phyloP scores from a whole-genome alignment of 2,888 invertebrate species.

The Drosophila mulleri region DNA sequence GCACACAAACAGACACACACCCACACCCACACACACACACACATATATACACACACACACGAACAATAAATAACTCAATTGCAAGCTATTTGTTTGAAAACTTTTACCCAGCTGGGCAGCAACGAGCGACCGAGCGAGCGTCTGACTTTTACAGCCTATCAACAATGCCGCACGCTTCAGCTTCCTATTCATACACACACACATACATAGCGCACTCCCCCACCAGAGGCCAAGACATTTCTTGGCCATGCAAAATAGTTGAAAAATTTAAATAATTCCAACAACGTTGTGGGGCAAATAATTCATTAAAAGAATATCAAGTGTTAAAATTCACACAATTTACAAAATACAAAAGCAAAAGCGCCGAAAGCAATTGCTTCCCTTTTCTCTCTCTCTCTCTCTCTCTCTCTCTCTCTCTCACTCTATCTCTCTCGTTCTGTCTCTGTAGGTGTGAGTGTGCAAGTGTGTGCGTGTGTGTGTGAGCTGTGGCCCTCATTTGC shows the following conservation, averaged over 20 bases:
- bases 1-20: slow-evolving; percentile 29
- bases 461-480: slow-evolving; percentile 14
- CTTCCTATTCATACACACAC: neutral
- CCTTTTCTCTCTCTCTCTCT: too few species aligned
- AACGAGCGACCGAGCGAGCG: slow-evolving; percentile 1
- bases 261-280: slow-evolving; percentile 75
- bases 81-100: slow-evolving; percentile 77
- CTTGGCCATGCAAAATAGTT: slow-evolving; percentile 69
- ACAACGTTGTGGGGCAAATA: slow-evolving; percentile 63
- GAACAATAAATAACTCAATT: slow-evolving; percentile 77
- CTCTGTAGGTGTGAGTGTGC: slow-evolving; percentile 3
- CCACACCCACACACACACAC: slow-evolving; percentile 6
- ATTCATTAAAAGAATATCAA: slow-evolving; percentile 80
- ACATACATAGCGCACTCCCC: neutral
- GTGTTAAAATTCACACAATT: slow-evolving; percentile 81
- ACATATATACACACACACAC: slow-evolving; percentile 29
- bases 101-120: slow-evolving; percentile 57
- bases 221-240: slow-evolving; percentile 32
- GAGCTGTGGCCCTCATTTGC: slow-evolving; percentile 41
- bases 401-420: neutral
- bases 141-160: slow-evolving; percentile 58
- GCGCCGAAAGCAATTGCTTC: slow-evolving; percentile 54
- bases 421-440: neutral
- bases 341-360: slow-evolving; percentile 67
- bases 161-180: neutral